Conservation (phyloP, 2,888 invertebrate species). For the Aplocera efformata region DNA sequence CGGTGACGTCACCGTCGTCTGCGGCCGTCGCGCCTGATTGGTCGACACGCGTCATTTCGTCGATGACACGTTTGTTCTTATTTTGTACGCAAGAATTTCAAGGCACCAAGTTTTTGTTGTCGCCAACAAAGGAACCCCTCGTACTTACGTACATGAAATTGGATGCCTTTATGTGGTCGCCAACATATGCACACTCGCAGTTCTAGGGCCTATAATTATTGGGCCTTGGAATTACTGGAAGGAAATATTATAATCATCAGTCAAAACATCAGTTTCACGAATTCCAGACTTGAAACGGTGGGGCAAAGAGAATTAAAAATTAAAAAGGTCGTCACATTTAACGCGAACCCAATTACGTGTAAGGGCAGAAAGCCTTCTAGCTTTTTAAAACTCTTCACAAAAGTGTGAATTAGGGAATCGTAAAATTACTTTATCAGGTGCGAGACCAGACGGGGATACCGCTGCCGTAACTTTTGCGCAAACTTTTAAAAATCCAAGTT, state of each 20-base stretch:
- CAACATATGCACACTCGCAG: slow-evolving; percentile 27
- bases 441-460: slow-evolving; percentile 59
- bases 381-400: slow-evolving; percentile 74
- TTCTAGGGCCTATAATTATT: slow-evolving; percentile 32
- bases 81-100: slow-evolving; percentile 71
- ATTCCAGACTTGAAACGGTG: slow-evolving; percentile 15
- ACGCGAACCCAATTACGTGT: slow-evolving; percentile 60
- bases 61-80: slow-evolving; percentile 80
- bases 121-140: slow-evolving; percentile 60
- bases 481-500: slow-evolving; percentile 79
- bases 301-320: slow-evolving; percentile 47
- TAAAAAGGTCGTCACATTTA: slow-evolving; percentile 52
- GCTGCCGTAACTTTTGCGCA: slow-evolving; percentile 58
- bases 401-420: slow-evolving; percentile 75
- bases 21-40: slow-evolving; percentile 78
- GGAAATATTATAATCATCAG: slow-evolving; percentile 24
- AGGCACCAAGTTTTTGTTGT: slow-evolving; percentile 67
- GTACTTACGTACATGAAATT: slow-evolving; percentile 45
- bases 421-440: slow-evolving; percentile 75
- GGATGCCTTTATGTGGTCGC: slow-evolving; percentile 50
- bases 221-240: slow-evolving; percentile 12
- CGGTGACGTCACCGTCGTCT: slow-evolving; percentile 74
- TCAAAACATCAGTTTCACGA: slow-evolving; percentile 30
- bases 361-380: slow-evolving; percentile 53
- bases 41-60: slow-evolving; percentile 79